A percentile compares a stretch with the other conserved stretches of the same genome.
Evolutionary conservation across 2,797 vertebrate genomes (phyloP).

Genomic region (Danio albolineatus): DNA sequence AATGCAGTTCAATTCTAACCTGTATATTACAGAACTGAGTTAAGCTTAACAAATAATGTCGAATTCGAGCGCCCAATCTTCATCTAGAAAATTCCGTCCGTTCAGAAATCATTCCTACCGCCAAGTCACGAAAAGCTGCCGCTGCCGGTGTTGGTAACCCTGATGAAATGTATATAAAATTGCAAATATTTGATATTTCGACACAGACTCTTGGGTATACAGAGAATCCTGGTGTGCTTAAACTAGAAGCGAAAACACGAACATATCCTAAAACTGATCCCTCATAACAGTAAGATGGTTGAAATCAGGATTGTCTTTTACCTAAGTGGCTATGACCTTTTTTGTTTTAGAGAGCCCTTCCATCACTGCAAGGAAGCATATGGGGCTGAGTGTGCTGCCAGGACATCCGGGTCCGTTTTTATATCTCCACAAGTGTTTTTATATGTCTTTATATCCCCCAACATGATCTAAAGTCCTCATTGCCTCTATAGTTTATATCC

Average conservation of each 20-base stretch:
- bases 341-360: conserved; percentile 58
- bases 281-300: conserved; percentile 66
- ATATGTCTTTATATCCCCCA: conserved; percentile 62
- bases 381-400: conserved; percentile 78
- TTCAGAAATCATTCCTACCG: conserved; percentile 78
- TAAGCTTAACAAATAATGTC: conserved; percentile 35
- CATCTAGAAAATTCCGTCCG: conserved; percentile 74
- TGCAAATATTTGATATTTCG: conserved; percentile 65
- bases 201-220: conserved; percentile 75
- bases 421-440: conserved; percentile 73
- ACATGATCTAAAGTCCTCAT: conserved; percentile 67
- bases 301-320: conserved; percentile 74
- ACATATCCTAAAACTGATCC: conserved; percentile 40
- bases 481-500: conserved; percentile 64
- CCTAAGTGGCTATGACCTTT: conserved; percentile 78
- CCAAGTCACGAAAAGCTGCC: conserved; percentile 70
- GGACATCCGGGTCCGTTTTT: conserved; percentile 72
- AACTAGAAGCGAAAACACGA: not conserved
- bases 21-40: conserved; percentile 80
- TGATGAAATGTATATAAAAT: conserved; percentile 65
- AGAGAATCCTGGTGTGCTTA: conserved; percentile 68
- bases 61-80: conserved; percentile 59
- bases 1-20: conserved; percentile 70
- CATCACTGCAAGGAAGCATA: conserved; percentile 71
- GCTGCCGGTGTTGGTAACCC: conserved; percentile 75